Base-by-base conservation (phyloP, 2,888 invertebrate genomes). In the Ichneumoninae sp. region DNA sequence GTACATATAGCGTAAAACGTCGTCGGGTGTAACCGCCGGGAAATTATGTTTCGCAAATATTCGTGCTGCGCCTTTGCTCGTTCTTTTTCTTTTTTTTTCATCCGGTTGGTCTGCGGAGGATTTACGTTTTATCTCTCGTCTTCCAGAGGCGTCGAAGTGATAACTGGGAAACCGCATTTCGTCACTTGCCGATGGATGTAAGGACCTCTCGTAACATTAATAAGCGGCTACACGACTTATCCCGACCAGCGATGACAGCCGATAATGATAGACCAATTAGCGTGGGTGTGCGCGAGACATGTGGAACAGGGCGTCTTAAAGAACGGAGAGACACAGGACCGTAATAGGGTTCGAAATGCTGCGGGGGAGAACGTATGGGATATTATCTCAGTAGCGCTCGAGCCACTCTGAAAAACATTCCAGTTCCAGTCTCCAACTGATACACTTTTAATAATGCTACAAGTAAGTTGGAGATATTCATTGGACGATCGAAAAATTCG, bases 191-290 rank as follows among this genome's bases (percentile, higher is more conserved):
- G 33, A 33, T 30, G 30, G 62, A 30, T 62, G 30, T 13, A 62
- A 6, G 30, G 40, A 57, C 10, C 54, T 26, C 3, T 26, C 22
- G 10, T 22, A 22, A 22, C 57, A 47, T 44, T 26, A 68, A 47
- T 19, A 50, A n/a, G 50, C 10, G 33, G 52, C 30, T 5, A n/a
- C 19, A 19, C 70, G 70, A 71, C 33, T 33, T 62, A 36, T 71
- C 36, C 22, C 22, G 19, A 26, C 30, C 33, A 22, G 57, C 57
- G 54, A 57, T 52, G 71, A 57, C 54, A 62, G 13, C 66, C 70
- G 76, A 89, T 89, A 89, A 90, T 91, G 88, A 90, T 87, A 85
- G 87, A 87, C 82, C 88, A 90, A 92, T 92, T 91, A 91, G 87
- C 87, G 88, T 90, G 89, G 88, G 89, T 86, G 89, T 84, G 85